These are phyloP conservation scores for Pterostichus madidus DNA, from an alignment of 2,888 invertebrate genomes.

Conservation along the genomic window DNA sequence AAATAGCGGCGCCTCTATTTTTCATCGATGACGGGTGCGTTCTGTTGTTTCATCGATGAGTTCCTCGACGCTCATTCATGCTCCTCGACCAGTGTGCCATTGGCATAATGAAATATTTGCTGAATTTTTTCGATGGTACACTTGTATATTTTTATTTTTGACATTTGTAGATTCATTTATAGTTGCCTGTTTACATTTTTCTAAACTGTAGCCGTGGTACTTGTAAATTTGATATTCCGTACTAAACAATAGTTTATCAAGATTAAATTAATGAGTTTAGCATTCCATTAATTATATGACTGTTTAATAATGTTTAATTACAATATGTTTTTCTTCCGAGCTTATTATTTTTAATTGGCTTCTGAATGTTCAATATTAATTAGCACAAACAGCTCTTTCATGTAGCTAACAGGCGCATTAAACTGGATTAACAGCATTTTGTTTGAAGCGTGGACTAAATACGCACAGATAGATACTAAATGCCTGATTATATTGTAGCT, in stretches of 20 bases:
- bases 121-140: too few species aligned
- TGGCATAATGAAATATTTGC: too few species aligned
- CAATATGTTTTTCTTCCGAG: slow-evolving; percentile 1
- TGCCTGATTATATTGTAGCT: neutral
- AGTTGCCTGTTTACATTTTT: too few species aligned
- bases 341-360: slow-evolving; percentile 52
- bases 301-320: slow-evolving; percentile 8
- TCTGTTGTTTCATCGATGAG: too few species aligned
- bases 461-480: slow-evolving; percentile 6
- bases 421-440: slow-evolving; percentile 27
- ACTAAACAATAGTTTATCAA: too few species aligned
- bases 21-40: too few species aligned
- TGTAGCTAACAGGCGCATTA: slow-evolving; percentile 9
- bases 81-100: too few species aligned
- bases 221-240: neutral
- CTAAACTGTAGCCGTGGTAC: too few species aligned
- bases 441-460: neutral
- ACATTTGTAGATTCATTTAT: too few species aligned
- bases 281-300: neutral
- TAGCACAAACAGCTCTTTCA: slow-evolving; percentile 13
- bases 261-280: neutral
- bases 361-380: slow-evolving; percentile 24
- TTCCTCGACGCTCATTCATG: too few species aligned
- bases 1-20: too few species aligned
- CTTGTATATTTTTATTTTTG: too few species aligned